phyloP scores from a whole-genome alignment of 37 sponge, comb jelly and placozoan genomes.

The Theonella swinhoei region DNA sequence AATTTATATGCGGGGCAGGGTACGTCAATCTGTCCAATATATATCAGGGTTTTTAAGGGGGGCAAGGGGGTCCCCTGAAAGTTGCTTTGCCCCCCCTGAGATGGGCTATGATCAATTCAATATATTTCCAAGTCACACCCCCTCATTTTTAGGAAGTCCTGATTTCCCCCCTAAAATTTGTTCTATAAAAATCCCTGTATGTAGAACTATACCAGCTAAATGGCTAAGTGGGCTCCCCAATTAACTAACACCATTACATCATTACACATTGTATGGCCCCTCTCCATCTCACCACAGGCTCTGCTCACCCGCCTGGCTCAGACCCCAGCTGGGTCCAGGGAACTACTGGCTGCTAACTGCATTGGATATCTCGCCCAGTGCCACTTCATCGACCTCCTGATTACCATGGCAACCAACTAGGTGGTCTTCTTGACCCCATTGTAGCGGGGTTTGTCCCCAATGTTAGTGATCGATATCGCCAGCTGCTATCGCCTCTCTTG shows the following conservation, averaged over 20 bases:
- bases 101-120: no score
- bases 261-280: neutral
- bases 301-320: conserved; percentile 79
- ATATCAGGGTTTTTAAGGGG: no score
- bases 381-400: conserved; percentile 75
- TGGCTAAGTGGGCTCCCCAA: no score
- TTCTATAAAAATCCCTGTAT: no score
- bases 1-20: no score
- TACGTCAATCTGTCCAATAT: no score
- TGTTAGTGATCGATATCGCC: conserved; percentile 67
- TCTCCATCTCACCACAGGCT: conserved; percentile 54
- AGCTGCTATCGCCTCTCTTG: conserved; percentile 76
- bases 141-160: no score
- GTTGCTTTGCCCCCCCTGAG: no score
- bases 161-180: no score
- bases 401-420: conserved; percentile 27
- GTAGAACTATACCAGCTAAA: no score
- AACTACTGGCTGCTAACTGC: conserved; percentile 52
- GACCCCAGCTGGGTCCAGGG: conserved; percentile 60
- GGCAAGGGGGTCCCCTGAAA: no score
- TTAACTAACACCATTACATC: neutral
- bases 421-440: neutral
- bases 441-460: conserved; percentile 64
- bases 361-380: conserved; percentile 73
- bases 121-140: no score